Base-by-base conservation (phyloP, 2,888 invertebrate genomes). In the Galeruca laticollis region DNA sequence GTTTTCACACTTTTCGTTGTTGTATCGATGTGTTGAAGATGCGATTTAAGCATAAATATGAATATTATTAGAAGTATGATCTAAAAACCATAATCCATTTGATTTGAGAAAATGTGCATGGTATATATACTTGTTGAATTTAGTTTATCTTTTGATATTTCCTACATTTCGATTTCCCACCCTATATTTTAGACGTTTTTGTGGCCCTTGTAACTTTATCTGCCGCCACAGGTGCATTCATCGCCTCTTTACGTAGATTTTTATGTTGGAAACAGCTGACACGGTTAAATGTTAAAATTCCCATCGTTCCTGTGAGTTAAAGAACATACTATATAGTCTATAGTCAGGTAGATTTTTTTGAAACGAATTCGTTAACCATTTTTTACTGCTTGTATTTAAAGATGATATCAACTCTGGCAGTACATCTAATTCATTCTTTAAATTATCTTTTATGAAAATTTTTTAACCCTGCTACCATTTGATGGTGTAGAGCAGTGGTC, bases 171-270 rank as follows among this genome's bases (percentile, higher is more conserved):
- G 15, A 54, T 35, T 18, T 37, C 65, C 15, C 65, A 47, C 65
- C 65, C 64, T 18, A 35, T 31, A 11, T 13, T 21, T 10, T 52
- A 33, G 13, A 59, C 57, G 54, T 20, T 59, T 47, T 65, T 56
- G 64, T 37, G 37, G 13, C 31, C 54, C 52, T 51, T 18, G 31
- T 49, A 40, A 51, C 63, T 51, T 62, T 68, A 54, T 64, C 64
- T 56, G 60, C 56, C 56, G 68, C 68, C 68, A 68, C 68, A 68
- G 68, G 68, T 68, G 68, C 61, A 61, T 68, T 20, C 68, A 49
- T 68, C 68, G 61, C 18, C 65, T 49, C 56, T 61, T 68, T 56
- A 61, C 56, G 47, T 43, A 20, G 21, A 60, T 68, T 68, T 68
- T 68, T 61, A 60, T 52, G 67, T 60, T 35, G 9, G 21, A 57